Percentiles rank a stretch among this genome's conserved stretches.
phyloP scores from a whole-genome alignment of 2,113 vertebrate genomes.

The Cryptotis parvus region DNA sequence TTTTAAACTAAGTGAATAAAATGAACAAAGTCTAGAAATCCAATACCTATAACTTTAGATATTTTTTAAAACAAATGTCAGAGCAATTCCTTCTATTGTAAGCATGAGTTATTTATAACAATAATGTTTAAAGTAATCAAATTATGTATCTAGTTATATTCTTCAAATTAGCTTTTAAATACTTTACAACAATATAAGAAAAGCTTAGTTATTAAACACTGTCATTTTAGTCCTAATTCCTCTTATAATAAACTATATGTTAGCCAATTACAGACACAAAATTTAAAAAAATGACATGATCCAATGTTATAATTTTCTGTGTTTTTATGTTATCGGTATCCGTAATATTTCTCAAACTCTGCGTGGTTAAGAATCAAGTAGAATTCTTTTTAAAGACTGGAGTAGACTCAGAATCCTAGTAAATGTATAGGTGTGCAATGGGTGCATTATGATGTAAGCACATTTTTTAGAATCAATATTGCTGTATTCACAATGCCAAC shows the following conservation, averaged over 20 bases:
- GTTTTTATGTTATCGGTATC: neutral
- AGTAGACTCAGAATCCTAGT: neutral
- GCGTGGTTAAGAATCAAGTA: neutral
- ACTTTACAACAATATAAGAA: neutral
- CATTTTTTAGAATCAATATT: neutral
- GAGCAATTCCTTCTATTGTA: constrained; percentile 11
- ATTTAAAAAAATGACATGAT: neutral
- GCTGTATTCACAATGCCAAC: neutral
- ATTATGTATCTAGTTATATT: constrained; percentile 15
- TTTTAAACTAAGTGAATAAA: neutral
- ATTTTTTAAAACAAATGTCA: constrained; percentile 3
- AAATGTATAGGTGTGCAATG: no score
- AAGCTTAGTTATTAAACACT: constrained; percentile 1
- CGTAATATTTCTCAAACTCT: neutral
- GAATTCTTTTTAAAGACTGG: neutral
- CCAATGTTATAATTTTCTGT: neutral
- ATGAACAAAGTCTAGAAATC: neutral
- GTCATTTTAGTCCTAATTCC: neutral
- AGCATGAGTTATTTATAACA: constrained; percentile 13
- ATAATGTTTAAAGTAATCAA: constrained; percentile 15
- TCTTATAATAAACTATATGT: neutral
- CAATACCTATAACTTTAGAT: neutral
- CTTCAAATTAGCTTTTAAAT: constrained; percentile 11
- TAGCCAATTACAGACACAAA: constrained; percentile 16
- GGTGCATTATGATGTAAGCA: neutral